Evolutionary conservation across 2,888 invertebrate species (phyloP).

Genomic region (Atrina japonica): DNA sequence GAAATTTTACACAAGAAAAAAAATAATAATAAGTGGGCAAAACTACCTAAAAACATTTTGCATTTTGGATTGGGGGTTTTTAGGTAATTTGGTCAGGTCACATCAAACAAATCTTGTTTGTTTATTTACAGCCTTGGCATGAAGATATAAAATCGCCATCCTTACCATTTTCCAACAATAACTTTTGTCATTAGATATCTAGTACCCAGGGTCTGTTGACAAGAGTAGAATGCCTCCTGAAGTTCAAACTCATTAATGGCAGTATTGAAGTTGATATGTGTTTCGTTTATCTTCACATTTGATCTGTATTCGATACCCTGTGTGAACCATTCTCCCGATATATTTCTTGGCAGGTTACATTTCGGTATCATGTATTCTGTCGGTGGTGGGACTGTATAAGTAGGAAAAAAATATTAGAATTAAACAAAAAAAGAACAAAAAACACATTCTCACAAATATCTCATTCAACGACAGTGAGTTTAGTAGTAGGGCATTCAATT

Average conservation of each 20-base stretch:
- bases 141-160: too few species aligned
- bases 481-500: too few species aligned
- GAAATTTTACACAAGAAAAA: too few species aligned
- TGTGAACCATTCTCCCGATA: slow-evolving; percentile 97
- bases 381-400: slow-evolving; percentile 68
- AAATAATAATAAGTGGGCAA: too few species aligned
- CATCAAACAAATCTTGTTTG: too few species aligned
- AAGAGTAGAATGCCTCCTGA: slow-evolving; percentile 94
- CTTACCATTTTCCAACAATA: slow-evolving; percentile 95
- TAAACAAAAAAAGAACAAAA: too few species aligned
- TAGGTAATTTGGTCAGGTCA: too few species aligned
- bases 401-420: background rate
- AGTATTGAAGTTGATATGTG: slow-evolving; percentile 97
- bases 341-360: slow-evolving; percentile 95
- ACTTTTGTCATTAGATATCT: slow-evolving; percentile 97
- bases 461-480: too few species aligned
- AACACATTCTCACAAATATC: too few species aligned
- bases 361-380: slow-evolving; percentile 85
- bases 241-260: slow-evolving; percentile 90
- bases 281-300: slow-evolving; percentile 91
- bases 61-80: too few species aligned
- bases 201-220: slow-evolving; percentile 94
- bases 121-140: too few species aligned
- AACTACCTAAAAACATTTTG: too few species aligned
- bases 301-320: slow-evolving; percentile 96